Conservation (phyloP, 2,888 invertebrate species). For the Drosophila sordidula region DNA sequence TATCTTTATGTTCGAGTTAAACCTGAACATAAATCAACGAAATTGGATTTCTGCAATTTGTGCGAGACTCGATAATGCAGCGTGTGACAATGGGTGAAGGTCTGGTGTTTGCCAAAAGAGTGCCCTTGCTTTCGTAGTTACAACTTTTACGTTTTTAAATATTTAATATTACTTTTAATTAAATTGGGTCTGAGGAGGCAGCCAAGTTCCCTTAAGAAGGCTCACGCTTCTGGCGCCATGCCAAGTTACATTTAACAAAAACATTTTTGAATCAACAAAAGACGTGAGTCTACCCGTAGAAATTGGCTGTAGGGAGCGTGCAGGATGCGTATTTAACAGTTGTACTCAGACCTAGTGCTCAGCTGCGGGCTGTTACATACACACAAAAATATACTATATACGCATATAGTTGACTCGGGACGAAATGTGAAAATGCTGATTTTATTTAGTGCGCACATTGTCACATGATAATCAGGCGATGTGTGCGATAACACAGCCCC, state of each 20-base stretch:
- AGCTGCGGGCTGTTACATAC: constrained; percentile 36
- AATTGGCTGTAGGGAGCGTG: constrained; percentile 12
- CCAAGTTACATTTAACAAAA: neutral
- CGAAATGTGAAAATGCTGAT: constrained; percentile 70
- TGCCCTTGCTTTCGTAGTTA: too few relatives aligned
- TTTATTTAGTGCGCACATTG: constrained; percentile 77
- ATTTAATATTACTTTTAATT: neutral
- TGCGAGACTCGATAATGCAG: neutral
- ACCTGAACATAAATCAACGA: constrained; percentile 64
- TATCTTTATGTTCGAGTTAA: constrained; percentile 74
- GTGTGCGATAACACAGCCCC: constrained; percentile 51
- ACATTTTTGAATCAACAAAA: neutral
- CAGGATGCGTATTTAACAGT: constrained; percentile 49
- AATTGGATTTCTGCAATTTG: constrained; percentile 67
- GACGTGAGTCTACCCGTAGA: constrained; percentile 14
- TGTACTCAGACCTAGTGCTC: constrained; percentile 39
- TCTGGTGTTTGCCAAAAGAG: neutral
- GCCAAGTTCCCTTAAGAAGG: neutral
- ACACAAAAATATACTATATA: constrained; percentile 5
- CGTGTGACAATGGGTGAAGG: neutral
- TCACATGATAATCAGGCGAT: constrained; percentile 73
- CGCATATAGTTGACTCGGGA: constrained; percentile 34
- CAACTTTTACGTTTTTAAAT: neutral
- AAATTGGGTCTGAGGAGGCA: too few relatives aligned
- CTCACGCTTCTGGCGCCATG: too few relatives aligned